Base-by-base conservation (phyloP, 2,888 invertebrate genomes). In the Ferdinandea cuprea region DNA sequence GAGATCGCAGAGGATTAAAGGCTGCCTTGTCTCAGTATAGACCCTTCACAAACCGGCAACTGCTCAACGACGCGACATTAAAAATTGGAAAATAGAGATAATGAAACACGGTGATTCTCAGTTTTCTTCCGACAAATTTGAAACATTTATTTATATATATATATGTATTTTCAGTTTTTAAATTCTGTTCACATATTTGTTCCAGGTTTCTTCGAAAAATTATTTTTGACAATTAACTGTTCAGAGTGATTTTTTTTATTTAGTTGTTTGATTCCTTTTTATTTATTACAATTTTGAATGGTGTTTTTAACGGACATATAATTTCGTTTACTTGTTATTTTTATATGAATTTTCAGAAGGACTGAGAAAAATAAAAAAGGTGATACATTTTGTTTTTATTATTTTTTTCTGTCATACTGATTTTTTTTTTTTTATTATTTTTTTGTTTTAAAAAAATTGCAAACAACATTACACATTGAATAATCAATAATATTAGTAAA, bases 311-410 rank as follows among this genome's bases (percentile, higher is more conserved):
- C 3, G 8, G 42, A 42, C 17, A 2, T 40, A 17, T 21, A 32
- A 17, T 52, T 52, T 13, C 9, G 7, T 15, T 30, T 2, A 9
- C 9, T 52, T 30, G 8, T 19, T 42, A 71, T 13, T 48, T 42
- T 54, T 59, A 19, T 21, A 1, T 13, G 48, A 13, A 63, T 58
- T 0, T 72, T 78, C 56, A 63, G 71, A 81, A 78, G 68, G 68
- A 78, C 83, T 83, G 83, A 83, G 83, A 83, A 83, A 83, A 78
- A 63, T 65, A 76, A 76, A 74, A 69, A 59, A 32, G 9, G 21
- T 73, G 61, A 72, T 73, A 50, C 25, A 63, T 40, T 59, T 21
- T 46, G n/a, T 30, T 59, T 30, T 35, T 6, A 11, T 48, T 65
- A n/a, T 65, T 56, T 30, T 46, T 28, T 77, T 6, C n/a, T 48